These are phyloP conservation scores for Anthonomus grandis DNA, from an alignment of 1,140 invertebrate genomes.

Conservation along the genomic window DNA sequence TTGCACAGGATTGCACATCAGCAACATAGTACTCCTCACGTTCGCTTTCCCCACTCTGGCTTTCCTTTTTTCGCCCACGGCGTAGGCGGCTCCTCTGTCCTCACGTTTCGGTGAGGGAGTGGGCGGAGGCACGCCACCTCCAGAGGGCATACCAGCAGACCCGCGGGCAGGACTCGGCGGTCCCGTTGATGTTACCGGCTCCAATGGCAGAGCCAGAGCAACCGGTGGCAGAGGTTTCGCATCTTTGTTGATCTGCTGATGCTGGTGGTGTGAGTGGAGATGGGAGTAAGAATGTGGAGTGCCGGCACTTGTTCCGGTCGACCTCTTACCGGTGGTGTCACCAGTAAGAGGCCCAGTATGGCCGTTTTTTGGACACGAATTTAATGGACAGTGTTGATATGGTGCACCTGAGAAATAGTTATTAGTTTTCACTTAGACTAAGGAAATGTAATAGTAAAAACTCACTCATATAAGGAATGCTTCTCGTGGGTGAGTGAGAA, in stretches of 20 bases:
- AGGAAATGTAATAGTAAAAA: too few species aligned
- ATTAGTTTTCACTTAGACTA: too few species aligned
- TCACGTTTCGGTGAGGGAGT: too few species aligned
- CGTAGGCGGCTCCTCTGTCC: slow-evolving; percentile 39
- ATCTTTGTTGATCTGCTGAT: slow-evolving; percentile 47
- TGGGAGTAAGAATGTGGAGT: too few species aligned
- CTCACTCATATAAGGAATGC: slow-evolving; percentile 64
- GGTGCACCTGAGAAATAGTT: slow-evolving; percentile 54
- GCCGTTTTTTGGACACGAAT: slow-evolving; percentile 94
- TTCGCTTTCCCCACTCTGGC: slow-evolving; percentile 67
- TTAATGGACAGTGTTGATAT: slow-evolving; percentile 75
- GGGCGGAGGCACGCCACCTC: slow-evolving; percentile 56
- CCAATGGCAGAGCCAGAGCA: slow-evolving; percentile 61
- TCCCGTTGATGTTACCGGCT: slow-evolving; percentile 59
- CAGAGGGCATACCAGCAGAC: slow-evolving; percentile 59
- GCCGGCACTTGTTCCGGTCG: too few species aligned
- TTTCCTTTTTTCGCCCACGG: slow-evolving; percentile 49
- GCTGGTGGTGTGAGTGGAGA: too few species aligned
- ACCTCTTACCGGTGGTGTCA: slow-evolving; percentile 72
- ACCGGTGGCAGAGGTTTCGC: slow-evolving; percentile 50
- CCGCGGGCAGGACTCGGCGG: slow-evolving; percentile 66
- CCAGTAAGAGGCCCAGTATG: slow-evolving; percentile 94
- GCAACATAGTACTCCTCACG: slow-evolving; percentile 53
- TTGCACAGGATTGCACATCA: slow-evolving; percentile 46
- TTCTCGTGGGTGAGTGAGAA: slow-evolving; percentile 62